phyloP scores from a whole-genome alignment of 2,113 vertebrate genomes.

The Aptenodytes patagonicus region DNA sequence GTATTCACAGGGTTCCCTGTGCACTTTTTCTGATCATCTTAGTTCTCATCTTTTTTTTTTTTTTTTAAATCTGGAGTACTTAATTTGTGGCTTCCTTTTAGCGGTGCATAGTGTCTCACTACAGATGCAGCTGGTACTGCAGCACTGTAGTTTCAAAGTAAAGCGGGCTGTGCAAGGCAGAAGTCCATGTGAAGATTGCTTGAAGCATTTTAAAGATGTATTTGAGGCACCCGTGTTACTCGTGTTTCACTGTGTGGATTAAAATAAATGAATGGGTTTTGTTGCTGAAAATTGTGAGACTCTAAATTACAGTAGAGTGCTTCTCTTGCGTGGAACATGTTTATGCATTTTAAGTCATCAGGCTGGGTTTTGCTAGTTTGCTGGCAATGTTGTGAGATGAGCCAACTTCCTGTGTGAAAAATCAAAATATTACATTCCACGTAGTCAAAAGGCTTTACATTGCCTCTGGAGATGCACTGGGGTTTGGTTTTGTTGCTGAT shows the following conservation, averaged over 20 bases:
- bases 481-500: background rate
- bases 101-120: fast-evolving
- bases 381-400: background rate
- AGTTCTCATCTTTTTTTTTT: fast-evolving
- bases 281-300: background rate
- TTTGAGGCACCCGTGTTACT: background rate
- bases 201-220: background rate
- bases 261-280: background rate
- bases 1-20: background rate
- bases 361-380: background rate
- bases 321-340: background rate
- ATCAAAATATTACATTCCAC: background rate
- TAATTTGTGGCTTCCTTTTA: background rate
- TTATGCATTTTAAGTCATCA: background rate
- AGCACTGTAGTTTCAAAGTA: background rate
- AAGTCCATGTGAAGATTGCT: background rate
- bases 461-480: background rate
- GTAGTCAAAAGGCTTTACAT: fast-evolving
- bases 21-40: background rate
- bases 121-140: background rate
- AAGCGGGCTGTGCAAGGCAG: background rate
- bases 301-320: background rate
- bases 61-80: background rate
- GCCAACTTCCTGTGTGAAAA: background rate
- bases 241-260: fast-evolving